These are phyloP conservation scores for Leptoclinus maculatus DNA, from an alignment of 2,797 vertebrate genomes.

Conservation along the genomic window DNA sequence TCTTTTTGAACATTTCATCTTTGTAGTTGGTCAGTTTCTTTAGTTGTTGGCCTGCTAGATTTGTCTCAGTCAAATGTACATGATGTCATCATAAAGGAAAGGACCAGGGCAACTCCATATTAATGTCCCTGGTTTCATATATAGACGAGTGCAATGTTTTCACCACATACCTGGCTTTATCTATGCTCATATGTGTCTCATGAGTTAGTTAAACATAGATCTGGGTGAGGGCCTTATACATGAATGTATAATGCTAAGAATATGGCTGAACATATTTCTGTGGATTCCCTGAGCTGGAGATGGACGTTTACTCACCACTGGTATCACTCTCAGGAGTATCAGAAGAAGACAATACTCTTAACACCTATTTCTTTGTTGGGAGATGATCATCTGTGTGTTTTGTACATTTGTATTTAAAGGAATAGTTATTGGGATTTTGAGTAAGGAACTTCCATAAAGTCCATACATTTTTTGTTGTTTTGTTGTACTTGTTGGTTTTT, in stretches of 20 bases:
- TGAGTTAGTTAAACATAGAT: conserved; percentile 31
- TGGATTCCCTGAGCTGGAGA: conserved; percentile 25
- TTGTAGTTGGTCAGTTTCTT: neutral
- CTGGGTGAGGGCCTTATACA: conserved; percentile 10
- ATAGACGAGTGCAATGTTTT: neutral
- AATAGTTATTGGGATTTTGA: neutral
- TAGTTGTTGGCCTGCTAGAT: neutral
- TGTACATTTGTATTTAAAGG: conserved; percentile 7
- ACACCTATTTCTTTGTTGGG: neutral
- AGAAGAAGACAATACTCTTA: neutral
- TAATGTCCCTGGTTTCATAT: neutral
- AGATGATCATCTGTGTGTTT: neutral
- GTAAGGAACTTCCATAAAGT: neutral
- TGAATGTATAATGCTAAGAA: conserved; percentile 26
- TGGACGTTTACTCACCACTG: neutral
- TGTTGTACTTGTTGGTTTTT: neutral
- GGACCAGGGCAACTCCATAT: neutral
- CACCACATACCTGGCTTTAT: neutral
- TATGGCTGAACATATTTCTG: conserved; percentile 36
- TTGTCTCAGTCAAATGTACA: neutral
- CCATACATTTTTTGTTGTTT: no score
- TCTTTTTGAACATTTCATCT: neutral
- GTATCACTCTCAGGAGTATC: conserved; percentile 3
- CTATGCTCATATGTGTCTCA: neutral
- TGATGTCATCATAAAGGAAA: neutral